Conservation (phyloP, 2,113 vertebrate genomes). For the Austrofundulus limnaeus region DNA sequence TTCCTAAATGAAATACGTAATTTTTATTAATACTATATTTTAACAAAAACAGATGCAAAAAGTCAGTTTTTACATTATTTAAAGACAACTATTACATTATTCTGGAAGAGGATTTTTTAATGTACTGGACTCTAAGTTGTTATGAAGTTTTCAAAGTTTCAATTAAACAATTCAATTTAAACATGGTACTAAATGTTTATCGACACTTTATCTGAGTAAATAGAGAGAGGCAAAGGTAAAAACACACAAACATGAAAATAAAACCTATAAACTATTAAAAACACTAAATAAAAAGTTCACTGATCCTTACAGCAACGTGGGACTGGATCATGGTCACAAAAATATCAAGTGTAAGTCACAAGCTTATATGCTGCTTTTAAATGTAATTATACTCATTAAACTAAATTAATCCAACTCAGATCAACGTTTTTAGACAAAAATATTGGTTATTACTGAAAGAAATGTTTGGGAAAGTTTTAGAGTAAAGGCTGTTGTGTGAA, state of each 20-base stretch:
- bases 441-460: not conserved
- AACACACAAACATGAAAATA: not conserved
- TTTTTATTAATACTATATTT: not conserved
- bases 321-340: constrained; percentile 13
- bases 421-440: not conserved
- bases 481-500: not conserved
- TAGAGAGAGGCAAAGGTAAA: constrained; percentile 7
- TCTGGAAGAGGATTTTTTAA: constrained; percentile 8
- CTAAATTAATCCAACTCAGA: not conserved
- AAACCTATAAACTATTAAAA: constrained; percentile 4
- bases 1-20: constrained; percentile 9
- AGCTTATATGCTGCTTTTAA: constrained; percentile 9
- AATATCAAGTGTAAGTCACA: constrained; percentile 1
- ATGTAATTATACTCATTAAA: not conserved
- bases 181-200: not conserved
- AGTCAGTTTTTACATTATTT: not conserved
- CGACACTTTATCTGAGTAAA: constrained; percentile 5
- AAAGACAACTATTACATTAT: not conserved
- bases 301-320: constrained; percentile 22
- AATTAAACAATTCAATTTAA: constrained; percentile 10
- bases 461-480: not conserved
- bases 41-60: not conserved
- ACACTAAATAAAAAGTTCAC: constrained; percentile 8
- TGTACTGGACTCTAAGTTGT: constrained; percentile 1
- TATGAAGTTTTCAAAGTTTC: constrained; percentile 2